A percentile compares a stretch with the other conserved stretches of the same genome.
Evolutionary conservation across 2,113 vertebrate species (phyloP).

Genomic region (Ia io): DNA sequence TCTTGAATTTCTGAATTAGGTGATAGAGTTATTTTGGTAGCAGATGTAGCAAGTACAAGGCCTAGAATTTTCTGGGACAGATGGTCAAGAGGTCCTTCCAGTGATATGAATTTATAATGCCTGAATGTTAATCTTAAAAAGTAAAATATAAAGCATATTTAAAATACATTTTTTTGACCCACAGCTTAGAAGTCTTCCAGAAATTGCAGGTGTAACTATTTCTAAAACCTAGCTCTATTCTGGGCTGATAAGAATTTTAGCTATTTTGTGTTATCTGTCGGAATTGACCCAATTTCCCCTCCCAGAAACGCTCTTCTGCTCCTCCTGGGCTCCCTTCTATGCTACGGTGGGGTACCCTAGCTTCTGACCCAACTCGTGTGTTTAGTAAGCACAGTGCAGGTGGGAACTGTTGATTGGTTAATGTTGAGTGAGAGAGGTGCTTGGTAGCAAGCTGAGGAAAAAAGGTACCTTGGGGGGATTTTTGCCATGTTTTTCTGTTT

Average conservation of each 20-base stretch:
- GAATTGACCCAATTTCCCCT: not conserved
- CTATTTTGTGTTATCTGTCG: not conserved
- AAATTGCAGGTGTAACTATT: not conserved
- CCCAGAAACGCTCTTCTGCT: not conserved
- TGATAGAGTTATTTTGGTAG: constrained; percentile 23
- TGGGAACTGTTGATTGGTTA: not conserved
- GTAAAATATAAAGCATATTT: not conserved
- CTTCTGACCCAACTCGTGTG: not conserved
- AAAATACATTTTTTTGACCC: not conserved
- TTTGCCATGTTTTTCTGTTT: not conserved
- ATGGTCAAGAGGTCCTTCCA: not conserved
- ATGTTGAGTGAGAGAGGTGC: not conserved
- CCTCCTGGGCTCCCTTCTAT: not conserved
- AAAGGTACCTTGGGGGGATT: not conserved
- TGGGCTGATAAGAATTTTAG: not conserved
- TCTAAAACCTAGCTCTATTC: not conserved
- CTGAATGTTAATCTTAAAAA: not conserved
- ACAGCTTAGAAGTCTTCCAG: not conserved
- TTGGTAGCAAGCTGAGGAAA: not conserved
- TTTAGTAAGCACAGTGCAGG: not conserved
- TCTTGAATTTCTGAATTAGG: constrained; percentile 7
- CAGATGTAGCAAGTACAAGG: not conserved
- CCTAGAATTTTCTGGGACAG: not conserved
- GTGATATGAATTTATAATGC: not conserved
- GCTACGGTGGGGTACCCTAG: not conserved